Evolutionary conservation across 2,888 invertebrate species (phyloP).

Genomic region (Parasteatoda lunata): DNA sequence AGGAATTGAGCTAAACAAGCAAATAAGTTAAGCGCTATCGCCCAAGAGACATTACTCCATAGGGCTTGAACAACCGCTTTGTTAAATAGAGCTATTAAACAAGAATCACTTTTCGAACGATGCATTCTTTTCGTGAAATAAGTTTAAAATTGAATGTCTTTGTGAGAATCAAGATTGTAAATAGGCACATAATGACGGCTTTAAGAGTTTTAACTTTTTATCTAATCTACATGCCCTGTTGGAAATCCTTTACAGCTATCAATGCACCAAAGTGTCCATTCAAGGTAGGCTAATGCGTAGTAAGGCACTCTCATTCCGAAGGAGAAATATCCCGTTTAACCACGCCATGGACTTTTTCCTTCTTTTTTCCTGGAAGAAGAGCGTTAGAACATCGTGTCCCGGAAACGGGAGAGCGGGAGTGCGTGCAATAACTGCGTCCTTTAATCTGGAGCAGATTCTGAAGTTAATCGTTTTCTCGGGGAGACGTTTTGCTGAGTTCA

Average conservation of each 20-base stretch:
- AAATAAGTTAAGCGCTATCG: too few species aligned
- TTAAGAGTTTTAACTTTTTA: conserved; percentile 1
- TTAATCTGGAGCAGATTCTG: conserved; percentile 58
- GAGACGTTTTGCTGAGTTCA: conserved; percentile 49
- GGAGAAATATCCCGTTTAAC: conserved; percentile 24
- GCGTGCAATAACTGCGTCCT: conserved; percentile 54
- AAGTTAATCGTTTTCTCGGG: conserved; percentile 66
- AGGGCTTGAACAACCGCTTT: background rate
- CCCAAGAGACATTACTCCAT: too few species aligned
- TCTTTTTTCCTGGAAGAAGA: conserved; percentile 5
- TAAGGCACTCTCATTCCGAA: conserved; percentile 5
- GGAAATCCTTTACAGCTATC: background rate
- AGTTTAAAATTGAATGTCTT: background rate
- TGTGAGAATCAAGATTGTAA: background rate
- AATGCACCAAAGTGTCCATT: background rate
- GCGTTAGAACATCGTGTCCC: conserved; percentile 20
- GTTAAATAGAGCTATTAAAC: background rate
- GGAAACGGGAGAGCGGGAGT: conserved; percentile 19
- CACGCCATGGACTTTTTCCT: conserved; percentile 19
- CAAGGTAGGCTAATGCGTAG: background rate
- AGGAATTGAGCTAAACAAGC: too few species aligned
- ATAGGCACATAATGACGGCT: background rate
- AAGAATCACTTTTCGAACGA: background rate
- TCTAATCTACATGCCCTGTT: background rate
- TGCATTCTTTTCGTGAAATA: background rate